Evolutionary conservation across 1,140 invertebrate species (phyloP), one percentile per base, ranked within the genome.

Genomic region (Drosophila littoralis): DNA sequence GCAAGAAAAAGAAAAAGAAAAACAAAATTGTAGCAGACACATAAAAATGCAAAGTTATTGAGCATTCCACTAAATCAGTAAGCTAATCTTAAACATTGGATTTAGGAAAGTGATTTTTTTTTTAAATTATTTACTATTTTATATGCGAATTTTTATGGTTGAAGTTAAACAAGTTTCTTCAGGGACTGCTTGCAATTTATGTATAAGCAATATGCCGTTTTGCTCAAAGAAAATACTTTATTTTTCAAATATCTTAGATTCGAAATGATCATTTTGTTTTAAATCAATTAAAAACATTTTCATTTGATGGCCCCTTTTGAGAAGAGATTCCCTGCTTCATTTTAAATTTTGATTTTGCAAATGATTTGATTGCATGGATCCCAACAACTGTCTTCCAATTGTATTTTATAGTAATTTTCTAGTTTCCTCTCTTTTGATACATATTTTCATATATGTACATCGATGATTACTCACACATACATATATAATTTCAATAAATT

Each of bases 341-440:
- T 7, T 46, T 17, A 33, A 2, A 43, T 45, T 22, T 10, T 10
- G 22, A 28, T 40, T 77, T 40, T 15, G 63, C 65, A 40, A 64
- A 66, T 43, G 55, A 82, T 83, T 58, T 28, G 35, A 55, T 68
- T 78, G 70, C 75, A 77, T 80, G 84, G 58, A 85, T 69, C 66
- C 78, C 81, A 79, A 86, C 79, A 79, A 90, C 86, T 90, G 85
- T 90, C 85, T 90, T 90, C 86, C 86, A 90, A 90, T 77, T 90
- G 84, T 79, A 86, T 70, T 79, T 79, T 74, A 72, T 82, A 74
- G 68, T 58, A 38, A 68, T 61, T 74, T 77, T 69, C 36, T 74
- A 88, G 69, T 58, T 73, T 89, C 55, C 75, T 75, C 84, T 70
- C 33, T 61, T 73, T 67, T 12, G 68, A 58, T 6, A 59, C 22